phyloP scores from a whole-genome alignment of 92 coral and sea anemone genomes.

The Galaxea fascicularis region DNA sequence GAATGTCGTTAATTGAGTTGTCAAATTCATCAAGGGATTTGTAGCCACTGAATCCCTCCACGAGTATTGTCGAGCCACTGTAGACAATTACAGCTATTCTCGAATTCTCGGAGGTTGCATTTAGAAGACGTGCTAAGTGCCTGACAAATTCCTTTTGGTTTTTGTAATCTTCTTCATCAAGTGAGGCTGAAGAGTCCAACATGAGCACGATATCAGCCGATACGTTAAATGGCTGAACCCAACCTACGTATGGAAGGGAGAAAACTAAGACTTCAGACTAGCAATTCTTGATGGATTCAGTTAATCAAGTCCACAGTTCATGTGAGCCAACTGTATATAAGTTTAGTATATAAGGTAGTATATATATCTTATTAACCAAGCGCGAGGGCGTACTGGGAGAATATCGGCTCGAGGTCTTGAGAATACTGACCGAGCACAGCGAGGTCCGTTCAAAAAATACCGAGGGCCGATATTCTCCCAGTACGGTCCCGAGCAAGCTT shows the following conservation, averaged over 20 bases:
- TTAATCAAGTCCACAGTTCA: too few species aligned
- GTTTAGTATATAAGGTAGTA: too few species aligned
- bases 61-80: slow-evolving; percentile 35
- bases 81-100: slow-evolving; percentile 62
- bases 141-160: slow-evolving; percentile 72
- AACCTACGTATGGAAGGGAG: background rate
- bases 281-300: too few species aligned
- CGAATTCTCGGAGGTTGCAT: slow-evolving; percentile 57
- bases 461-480: too few species aligned
- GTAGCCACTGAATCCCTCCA: slow-evolving; percentile 43
- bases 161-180: slow-evolving; percentile 49
- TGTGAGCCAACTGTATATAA: too few species aligned
- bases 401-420: too few species aligned
- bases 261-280: background rate
- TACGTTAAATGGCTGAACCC: slow-evolving; percentile 46
- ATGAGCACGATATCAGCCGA: slow-evolving; percentile 74
- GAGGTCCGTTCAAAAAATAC: too few species aligned
- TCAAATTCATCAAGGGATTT: slow-evolving; percentile 33
- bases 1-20: slow-evolving; percentile 53
- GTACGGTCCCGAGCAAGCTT: too few species aligned
- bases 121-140: slow-evolving; percentile 42
- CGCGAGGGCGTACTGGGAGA: too few species aligned
- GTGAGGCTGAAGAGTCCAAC: slow-evolving; percentile 72
- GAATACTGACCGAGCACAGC: too few species aligned
- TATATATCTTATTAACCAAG: too few species aligned